Percentiles rank a stretch among this genome's conserved stretches.
Conservation (phyloP, 2,888 invertebrate genomes). For the Rambutsinella grinnellia region DNA sequence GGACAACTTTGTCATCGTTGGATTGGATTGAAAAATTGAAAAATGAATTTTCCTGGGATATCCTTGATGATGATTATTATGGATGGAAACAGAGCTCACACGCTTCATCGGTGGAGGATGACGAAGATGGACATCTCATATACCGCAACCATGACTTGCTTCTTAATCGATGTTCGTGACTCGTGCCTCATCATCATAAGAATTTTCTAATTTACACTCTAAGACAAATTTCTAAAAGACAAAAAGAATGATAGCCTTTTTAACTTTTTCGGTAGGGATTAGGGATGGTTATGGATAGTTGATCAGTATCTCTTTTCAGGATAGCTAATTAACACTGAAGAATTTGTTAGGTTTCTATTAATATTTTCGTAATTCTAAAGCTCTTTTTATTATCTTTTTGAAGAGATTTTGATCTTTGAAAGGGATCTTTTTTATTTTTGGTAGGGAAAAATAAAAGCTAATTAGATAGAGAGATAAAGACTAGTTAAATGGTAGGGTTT, state of each 20-base stretch:
- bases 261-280: too few relatives aligned
- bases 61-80: background rate
- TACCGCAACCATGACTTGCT: constrained; percentile 99
- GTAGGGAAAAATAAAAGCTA: too few relatives aligned
- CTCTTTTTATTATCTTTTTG: background rate
- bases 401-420: background rate
- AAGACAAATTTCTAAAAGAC: too few relatives aligned
- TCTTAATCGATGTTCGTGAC: constrained; percentile 99
- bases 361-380: constrained; percentile 13
- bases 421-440: background rate
- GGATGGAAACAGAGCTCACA: constrained; percentile 76
- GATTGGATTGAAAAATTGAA: constrained; percentile 18
- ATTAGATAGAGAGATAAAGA: too few relatives aligned
- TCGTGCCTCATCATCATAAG: constrained; percentile 68
- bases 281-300: too few relatives aligned
- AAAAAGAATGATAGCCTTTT: too few relatives aligned
- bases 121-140: constrained; percentile 99
- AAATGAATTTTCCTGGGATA: too few relatives aligned
- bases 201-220: too few relatives aligned
- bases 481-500: too few relatives aligned
- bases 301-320: too few relatives aligned
- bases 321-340: background rate
- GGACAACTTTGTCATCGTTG: background rate
- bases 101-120: constrained; percentile 96
- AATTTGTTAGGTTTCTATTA: constrained; percentile 9